Evolutionary conservation across 2,113 vertebrate genomes (phyloP).

Genomic region (Saguinus imperator): DNA sequence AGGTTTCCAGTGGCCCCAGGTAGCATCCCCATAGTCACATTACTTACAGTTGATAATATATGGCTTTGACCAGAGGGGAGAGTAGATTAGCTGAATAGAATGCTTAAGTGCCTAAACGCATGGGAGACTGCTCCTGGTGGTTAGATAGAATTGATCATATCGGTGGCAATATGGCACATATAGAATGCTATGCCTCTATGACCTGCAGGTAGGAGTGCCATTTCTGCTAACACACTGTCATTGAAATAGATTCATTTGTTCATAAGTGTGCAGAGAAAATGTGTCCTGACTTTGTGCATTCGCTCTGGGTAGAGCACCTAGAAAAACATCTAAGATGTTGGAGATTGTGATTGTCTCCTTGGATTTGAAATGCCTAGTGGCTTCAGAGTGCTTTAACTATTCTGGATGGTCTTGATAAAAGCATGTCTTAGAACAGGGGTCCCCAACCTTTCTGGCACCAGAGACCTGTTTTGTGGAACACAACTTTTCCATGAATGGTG

Average conservation of each 20-base stretch:
- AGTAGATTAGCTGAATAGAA: background rate
- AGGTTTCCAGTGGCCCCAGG: conserved; percentile 42
- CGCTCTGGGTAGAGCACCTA: background rate
- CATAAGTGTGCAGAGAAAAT: background rate
- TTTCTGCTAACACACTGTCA: background rate
- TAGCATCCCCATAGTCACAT: background rate
- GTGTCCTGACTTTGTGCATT: background rate
- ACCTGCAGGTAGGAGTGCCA: background rate
- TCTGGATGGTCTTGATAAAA: background rate
- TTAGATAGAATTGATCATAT: background rate
- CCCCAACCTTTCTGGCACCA: no score
- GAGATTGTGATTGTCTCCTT: background rate
- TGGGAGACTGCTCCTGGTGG: background rate
- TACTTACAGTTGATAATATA: conserved; percentile 41
- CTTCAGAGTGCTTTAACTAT: background rate
- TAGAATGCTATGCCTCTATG: background rate
- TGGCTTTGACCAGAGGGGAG: conserved; percentile 39
- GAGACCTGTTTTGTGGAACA: no score
- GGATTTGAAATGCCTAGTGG: background rate
- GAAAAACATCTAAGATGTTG: background rate
- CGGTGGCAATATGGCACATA: background rate
- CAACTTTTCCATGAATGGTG: no score
- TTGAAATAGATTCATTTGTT: conserved; percentile 18
- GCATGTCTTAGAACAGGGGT: background rate
- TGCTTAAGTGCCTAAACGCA: background rate